Evolutionary conservation across 2,797 vertebrate genomes (phyloP), one percentile per base, ranked within the genome.

Genomic region (Denticeps clupeoides): DNA sequence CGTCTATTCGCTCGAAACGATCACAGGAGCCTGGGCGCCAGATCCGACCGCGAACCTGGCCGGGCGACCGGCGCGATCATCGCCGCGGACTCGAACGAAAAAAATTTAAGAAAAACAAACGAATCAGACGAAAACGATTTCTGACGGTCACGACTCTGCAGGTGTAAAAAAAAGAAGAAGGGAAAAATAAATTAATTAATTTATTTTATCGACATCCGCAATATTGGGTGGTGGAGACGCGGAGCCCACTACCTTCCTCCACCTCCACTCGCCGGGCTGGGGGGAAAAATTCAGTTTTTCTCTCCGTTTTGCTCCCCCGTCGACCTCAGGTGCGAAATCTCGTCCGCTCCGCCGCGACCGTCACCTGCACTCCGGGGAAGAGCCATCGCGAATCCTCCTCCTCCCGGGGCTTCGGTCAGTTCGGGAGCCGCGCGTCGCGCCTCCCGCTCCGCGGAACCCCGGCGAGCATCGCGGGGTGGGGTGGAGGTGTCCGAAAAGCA

Each of bases 181-280:
- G 60, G 47, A 65, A 58, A 52, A 43, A 79, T n/a, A n/a, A n/a
- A 41, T 71, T 74, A 75, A 79, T 80, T 80, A 82, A 80, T 78
- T 82, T 81, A 78, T 79, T 78, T 62, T 7, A 37, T 70, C n/a
- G 81, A 75, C 71, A 82, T 80, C 81, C 82, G 82, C 82, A 86
- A 82, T 76, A 70, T 83, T 83, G 79, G 74, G 69, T 69, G n/a
- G n/a, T n/a, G n/a, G n/a, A n/a, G n/a, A 59, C 54, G 46, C 69
- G 69, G 61, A 68, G 61, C 64, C 64, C 70, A 62, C 67, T 63
- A 69, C 51, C 72, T 73, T 65, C 69, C 40, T 53, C 56, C 69
- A 63, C 72, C 68, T 63, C n/a, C n/a, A n/a, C n/a, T n/a, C n/a
- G n/a, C n/a, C n/a, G n/a, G n/a, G n/a, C n/a, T n/a, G n/a, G n/a